phyloP scores from a whole-genome alignment of 2,797 vertebrate genomes.

The Acipenser transmontanus region DNA sequence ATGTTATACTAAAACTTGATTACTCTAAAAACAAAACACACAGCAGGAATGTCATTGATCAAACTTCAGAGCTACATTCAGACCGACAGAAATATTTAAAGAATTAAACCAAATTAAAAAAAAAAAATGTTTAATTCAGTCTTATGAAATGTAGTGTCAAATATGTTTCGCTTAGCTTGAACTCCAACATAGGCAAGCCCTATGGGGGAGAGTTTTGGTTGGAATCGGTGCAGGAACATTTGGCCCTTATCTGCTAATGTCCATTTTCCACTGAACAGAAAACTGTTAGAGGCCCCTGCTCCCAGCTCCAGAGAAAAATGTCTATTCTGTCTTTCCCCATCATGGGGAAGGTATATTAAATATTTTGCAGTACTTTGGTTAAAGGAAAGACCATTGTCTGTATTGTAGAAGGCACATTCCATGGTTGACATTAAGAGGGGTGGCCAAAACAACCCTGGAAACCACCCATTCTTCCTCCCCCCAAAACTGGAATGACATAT shows the following conservation, averaged over 20 bases:
- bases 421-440: constrained; percentile 15
- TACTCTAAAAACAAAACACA: constrained; percentile 51
- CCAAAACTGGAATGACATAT: constrained; percentile 12
- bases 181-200: too few relatives aligned
- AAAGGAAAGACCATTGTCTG: not conserved
- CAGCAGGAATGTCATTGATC: constrained; percentile 50
- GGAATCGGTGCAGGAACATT: too few relatives aligned
- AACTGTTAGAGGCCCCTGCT: not conserved
- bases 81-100: constrained; percentile 36
- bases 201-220: too few relatives aligned
- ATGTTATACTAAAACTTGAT: constrained; percentile 52
- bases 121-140: constrained; percentile 22
- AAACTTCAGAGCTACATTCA: constrained; percentile 60
- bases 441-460: constrained; percentile 6
- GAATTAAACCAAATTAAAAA: constrained; percentile 20
- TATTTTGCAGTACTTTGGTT: not conserved
- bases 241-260: not conserved
- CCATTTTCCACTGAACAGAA: not conserved
- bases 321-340: constrained; percentile 14
- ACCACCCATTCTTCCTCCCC: constrained; percentile 7
- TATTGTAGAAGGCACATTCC: not conserved
- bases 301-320: constrained; percentile 1
- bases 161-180: constrained; percentile 7
- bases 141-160: constrained; percentile 1
- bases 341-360: not conserved